These are phyloP conservation scores for Hypocryptadius cinnamomeus DNA, from an alignment of 2,113 vertebrate species.

Conservation along the genomic window DNA sequence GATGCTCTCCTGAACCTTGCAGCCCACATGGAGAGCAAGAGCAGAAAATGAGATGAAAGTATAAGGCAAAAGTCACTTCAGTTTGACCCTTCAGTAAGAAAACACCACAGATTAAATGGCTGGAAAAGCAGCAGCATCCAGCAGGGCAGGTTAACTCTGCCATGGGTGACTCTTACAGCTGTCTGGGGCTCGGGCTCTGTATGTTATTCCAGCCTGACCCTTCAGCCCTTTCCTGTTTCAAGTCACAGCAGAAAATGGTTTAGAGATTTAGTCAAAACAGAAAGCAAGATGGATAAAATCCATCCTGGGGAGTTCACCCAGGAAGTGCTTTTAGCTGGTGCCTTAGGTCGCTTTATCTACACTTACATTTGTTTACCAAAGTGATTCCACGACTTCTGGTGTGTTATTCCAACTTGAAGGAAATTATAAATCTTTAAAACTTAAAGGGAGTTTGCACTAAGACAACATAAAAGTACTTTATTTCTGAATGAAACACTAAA, in stretches of 20 bases:
- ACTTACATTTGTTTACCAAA: not conserved
- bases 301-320: not conserved
- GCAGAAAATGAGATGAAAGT: not conserved
- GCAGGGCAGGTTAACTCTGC: not conserved
- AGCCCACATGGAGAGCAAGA: not conserved
- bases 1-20: not conserved
- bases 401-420: not conserved
- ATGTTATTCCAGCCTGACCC: constrained; percentile 32
- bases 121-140: not conserved
- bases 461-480: not conserved
- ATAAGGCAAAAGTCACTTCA: not conserved
- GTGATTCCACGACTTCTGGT: not conserved
- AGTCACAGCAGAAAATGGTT: not conserved
- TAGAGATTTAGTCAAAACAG: constrained; percentile 1
- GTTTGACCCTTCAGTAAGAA: constrained; percentile 3
- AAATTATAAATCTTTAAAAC: not conserved
- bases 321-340: not conserved
- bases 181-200: not conserved
- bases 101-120: not conserved
- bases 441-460: not conserved
- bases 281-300: not conserved
- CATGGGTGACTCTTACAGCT: not conserved
- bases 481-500: not conserved
- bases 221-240: not conserved
- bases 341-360: not conserved